These are phyloP conservation scores for Epiperipatus broadwayi DNA, from an alignment of 2,888 invertebrate species.

Conservation along the genomic window DNA sequence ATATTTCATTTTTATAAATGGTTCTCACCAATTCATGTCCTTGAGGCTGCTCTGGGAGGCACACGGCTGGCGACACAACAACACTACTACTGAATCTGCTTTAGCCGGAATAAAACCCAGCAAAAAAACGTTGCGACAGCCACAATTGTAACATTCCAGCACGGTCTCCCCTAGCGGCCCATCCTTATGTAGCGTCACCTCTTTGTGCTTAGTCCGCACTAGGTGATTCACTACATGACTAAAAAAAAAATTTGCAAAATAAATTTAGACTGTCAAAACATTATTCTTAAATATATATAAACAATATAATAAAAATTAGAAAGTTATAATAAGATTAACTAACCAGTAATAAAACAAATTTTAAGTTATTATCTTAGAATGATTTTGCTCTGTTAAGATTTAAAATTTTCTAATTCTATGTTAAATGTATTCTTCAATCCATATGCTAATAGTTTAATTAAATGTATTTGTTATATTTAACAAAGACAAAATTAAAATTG, in stretches of 20 bases:
- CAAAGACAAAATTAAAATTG: no score
- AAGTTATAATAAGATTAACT: no score
- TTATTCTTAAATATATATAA: background rate
- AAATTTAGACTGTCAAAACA: background rate
- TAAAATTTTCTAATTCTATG: no score
- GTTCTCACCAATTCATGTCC: constrained; percentile 77
- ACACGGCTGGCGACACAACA: constrained; percentile 93
- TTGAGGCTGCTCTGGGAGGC: constrained; percentile 90
- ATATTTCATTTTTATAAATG: background rate
- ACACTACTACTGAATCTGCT: constrained; percentile 89
- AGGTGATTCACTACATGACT: constrained; percentile 98
- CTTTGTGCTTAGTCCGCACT: constrained; percentile 97
- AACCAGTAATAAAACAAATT: no score
- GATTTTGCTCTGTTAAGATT: no score
- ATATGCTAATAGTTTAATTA: no score
- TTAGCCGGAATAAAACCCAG: constrained; percentile 98
- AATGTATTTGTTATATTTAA: no score
- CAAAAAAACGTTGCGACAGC: constrained; percentile 91
- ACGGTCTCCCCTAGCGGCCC: constrained; percentile 94
- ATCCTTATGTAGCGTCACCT: constrained; percentile 88
- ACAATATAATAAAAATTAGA: background rate
- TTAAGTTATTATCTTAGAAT: no score
- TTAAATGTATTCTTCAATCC: no score
- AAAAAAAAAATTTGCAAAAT: constrained; percentile 14
- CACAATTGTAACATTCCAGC: constrained; percentile 95